These are phyloP conservation scores for Xenus cinereus DNA, from an alignment of 2,113 vertebrate species.

Conservation along the genomic window DNA sequence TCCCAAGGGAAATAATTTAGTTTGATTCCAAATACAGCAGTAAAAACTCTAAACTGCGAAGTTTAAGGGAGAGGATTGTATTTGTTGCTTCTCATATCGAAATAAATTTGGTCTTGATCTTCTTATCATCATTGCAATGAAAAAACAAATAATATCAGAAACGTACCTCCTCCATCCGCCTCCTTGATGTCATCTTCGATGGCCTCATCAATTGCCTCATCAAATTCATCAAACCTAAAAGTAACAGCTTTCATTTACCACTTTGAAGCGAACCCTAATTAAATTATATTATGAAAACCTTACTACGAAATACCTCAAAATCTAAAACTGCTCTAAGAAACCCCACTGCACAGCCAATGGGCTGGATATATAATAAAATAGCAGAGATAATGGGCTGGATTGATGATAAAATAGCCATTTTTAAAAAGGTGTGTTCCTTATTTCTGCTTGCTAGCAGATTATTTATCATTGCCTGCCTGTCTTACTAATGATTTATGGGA, in stretches of 20 bases:
- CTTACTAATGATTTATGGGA: background rate
- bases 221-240: conserved; percentile 97
- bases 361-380: background rate
- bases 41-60: background rate
- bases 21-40: background rate
- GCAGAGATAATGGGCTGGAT: rapidly evolving
- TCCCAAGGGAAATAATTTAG: background rate
- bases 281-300: background rate
- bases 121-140: background rate
- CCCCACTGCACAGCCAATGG: too few relatives aligned
- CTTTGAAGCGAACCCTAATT: background rate
- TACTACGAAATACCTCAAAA: background rate
- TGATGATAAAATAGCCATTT: background rate
- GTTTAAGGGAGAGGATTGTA: background rate
- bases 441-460: background rate
- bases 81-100: background rate
- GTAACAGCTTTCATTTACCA: conserved; percentile 9
- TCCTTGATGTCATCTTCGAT: conserved; percentile 95
- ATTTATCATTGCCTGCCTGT: background rate
- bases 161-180: conserved; percentile 84
- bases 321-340: background rate
- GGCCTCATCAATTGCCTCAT: conserved; percentile 97
- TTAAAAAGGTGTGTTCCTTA: background rate
- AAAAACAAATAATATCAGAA: background rate
- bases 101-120: background rate